Evolutionary conservation across 1,140 invertebrate species (phyloP).

Genomic region (Odontomachus brunneus): DNA sequence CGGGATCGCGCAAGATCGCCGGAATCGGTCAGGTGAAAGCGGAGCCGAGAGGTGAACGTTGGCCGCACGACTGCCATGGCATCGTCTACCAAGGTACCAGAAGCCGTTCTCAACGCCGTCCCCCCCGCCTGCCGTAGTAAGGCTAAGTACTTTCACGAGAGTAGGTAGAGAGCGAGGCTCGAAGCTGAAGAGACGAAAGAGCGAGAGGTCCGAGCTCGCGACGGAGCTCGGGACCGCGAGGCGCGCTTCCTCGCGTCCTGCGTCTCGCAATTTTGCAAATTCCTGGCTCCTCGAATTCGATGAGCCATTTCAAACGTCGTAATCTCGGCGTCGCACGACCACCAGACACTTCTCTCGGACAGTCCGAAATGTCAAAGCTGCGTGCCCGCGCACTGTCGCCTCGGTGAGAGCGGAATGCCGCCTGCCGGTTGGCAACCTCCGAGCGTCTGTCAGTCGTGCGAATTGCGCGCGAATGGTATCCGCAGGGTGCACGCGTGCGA

Average conservation of each 20-base stretch:
- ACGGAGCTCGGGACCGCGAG: neutral
- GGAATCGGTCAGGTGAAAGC: constrained; percentile 69
- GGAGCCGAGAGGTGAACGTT: constrained; percentile 70
- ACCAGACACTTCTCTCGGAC: constrained; percentile 17
- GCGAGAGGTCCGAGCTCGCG: constrained; percentile 15
- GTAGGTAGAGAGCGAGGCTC: constrained; percentile 61
- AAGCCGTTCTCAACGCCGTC: constrained; percentile 64
- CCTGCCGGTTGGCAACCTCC: too few species aligned
- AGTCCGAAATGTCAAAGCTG: constrained; percentile 39
- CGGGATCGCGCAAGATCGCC: constrained; percentile 57
- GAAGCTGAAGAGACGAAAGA: constrained; percentile 29
- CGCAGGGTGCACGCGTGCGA: too few species aligned
- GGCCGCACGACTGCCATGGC: constrained; percentile 69
- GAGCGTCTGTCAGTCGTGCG: too few species aligned
- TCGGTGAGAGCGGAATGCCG: too few species aligned
- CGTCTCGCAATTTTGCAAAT: constrained; percentile 22
- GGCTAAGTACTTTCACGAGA: constrained; percentile 68
- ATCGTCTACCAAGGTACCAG: constrained; percentile 68
- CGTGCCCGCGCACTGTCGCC: too few species aligned
- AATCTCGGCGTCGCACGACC: neutral
- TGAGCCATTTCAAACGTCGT: too few species aligned
- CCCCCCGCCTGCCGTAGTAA: constrained; percentile 34
- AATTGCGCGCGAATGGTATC: too few species aligned
- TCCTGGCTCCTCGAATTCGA: neutral
- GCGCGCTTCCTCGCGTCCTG: neutral